These are phyloP conservation scores for Chaetura pelagica DNA, from an alignment of 2,113 vertebrate genomes.

Conservation along the genomic window DNA sequence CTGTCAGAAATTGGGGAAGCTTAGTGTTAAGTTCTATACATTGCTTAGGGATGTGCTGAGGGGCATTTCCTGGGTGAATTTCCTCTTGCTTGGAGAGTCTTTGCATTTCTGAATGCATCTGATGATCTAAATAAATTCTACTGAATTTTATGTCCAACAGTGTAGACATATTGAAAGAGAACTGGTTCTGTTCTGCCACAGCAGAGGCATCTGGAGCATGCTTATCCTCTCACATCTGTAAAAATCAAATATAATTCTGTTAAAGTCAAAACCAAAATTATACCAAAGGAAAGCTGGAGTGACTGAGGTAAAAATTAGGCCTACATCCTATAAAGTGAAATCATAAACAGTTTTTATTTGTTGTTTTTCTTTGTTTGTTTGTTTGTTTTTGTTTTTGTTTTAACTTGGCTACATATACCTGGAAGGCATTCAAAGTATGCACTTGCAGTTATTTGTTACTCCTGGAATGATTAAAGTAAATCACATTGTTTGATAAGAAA, in stretches of 20 bases:
- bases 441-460: slow-evolving; percentile 57
- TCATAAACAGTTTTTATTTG: not conserved
- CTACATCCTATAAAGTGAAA: not conserved
- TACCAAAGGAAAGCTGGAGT: not conserved
- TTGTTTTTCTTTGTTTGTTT: too few species aligned
- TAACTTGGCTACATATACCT: slow-evolving; percentile 21
- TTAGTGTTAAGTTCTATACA: not conserved
- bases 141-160: not conserved
- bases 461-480: slow-evolving; percentile 68
- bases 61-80: not conserved
- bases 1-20: not conserved
- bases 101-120: not conserved
- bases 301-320: not conserved
- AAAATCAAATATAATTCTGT: not conserved
- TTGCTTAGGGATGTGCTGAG: not conserved
- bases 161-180: not conserved
- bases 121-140: not conserved
- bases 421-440: slow-evolving; percentile 55
- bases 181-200: not conserved
- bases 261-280: not conserved
- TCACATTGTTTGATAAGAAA: slow-evolving; percentile 70
- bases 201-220: not conserved
- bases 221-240: not conserved
- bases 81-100: not conserved
- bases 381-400: too few species aligned